Evolutionary conservation across 2,797 vertebrate species (phyloP).

Genomic region (Schizopygopsis pylzovi): DNA sequence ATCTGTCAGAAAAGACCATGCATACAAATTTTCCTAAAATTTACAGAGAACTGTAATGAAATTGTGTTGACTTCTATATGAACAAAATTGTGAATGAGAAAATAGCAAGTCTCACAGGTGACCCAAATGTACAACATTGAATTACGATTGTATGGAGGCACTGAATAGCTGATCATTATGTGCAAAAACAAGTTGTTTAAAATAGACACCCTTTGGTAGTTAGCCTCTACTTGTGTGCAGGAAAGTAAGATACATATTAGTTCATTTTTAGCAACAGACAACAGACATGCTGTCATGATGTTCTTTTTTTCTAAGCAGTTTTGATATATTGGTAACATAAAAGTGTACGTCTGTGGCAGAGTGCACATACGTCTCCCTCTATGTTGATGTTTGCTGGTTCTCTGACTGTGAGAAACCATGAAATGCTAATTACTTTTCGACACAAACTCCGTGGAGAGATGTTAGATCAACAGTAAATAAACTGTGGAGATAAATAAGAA

Average conservation of each 20-base stretch:
- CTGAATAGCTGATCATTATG: conserved; percentile 8
- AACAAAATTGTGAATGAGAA: conserved; percentile 12
- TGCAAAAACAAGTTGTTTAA: background rate
- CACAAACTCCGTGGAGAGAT: conserved; percentile 27
- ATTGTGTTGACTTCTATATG: background rate
- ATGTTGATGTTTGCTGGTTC: conserved; percentile 30
- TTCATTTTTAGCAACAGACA: background rate
- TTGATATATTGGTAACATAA: background rate
- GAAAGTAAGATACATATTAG: background rate
- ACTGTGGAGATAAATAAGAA: conserved; percentile 36
- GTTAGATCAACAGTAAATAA: conserved; percentile 42
- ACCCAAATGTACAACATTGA: background rate
- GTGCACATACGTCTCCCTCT: background rate
- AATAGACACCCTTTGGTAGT: background rate
- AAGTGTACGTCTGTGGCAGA: background rate
- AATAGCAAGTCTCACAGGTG: background rate
- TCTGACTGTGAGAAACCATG: conserved; percentile 22
- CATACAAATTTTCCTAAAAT: background rate
- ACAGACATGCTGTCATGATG: background rate
- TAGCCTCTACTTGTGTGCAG: conserved; percentile 3
- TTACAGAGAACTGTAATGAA: background rate
- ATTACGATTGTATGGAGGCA: background rate
- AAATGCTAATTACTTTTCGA: conserved; percentile 45
- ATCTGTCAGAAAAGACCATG: background rate
- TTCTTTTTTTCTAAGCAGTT: background rate